These are phyloP conservation scores for Erythrocercus mccallii DNA, from an alignment of 2,113 vertebrate species.

Conservation along the genomic window DNA sequence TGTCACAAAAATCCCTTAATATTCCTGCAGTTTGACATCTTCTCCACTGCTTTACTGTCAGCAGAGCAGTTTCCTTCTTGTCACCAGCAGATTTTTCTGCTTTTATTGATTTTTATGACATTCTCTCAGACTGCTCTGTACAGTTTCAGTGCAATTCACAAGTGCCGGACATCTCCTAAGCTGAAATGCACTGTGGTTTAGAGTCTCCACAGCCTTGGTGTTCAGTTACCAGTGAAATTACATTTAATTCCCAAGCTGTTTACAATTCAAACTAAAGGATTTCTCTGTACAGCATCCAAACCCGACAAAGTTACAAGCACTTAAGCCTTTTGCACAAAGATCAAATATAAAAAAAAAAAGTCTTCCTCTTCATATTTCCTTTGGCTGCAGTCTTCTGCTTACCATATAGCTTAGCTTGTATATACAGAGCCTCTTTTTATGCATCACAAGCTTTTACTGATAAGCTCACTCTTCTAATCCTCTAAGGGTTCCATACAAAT, in stretches of 20 bases:
- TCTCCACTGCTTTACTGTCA: background rate
- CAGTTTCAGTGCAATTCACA: background rate
- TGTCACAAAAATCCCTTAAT: background rate
- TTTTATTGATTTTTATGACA: background rate
- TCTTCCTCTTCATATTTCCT: background rate
- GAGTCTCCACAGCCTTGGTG: background rate
- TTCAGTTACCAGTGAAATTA: background rate
- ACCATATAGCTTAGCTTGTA: background rate
- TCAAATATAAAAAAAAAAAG: background rate
- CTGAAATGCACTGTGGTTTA: background rate
- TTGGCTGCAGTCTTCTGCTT: background rate
- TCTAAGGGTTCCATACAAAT: background rate
- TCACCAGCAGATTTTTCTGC: background rate
- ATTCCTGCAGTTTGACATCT: background rate
- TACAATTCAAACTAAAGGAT: conserved; percentile 28
- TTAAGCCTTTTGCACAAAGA: background rate
- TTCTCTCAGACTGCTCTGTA: background rate
- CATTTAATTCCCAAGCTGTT: background rate
- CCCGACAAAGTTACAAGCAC: background rate
- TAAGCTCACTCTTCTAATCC: background rate
- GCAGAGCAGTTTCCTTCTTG: background rate
- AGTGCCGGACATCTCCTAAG: background rate
- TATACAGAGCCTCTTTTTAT: background rate
- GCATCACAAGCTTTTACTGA: background rate
- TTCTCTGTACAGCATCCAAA: conserved; percentile 19